Evolutionary conservation across 2,113 vertebrate species (phyloP), one percentile per base, ranked within the genome.

Genomic region (Podarcis cretensis): DNA sequence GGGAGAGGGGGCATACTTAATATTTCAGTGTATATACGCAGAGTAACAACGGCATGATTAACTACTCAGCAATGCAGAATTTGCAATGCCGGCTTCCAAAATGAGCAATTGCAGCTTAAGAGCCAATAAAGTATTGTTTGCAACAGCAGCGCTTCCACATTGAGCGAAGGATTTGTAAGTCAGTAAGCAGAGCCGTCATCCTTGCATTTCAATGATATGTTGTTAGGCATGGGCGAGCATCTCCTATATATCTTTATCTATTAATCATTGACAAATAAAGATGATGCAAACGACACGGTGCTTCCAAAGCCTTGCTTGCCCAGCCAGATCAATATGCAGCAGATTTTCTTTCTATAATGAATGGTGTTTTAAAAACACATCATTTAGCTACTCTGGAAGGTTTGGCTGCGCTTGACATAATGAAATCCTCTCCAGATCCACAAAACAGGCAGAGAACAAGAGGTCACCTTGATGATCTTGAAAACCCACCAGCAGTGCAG

Each of bases 341-440:
- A 27, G 6, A n/a, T 32, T 63, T 79, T n/a, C 12, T n/a, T 79
- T 79, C 48, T 32, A 63, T 63, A 81, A 82, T 32, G 79, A 48
- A 83, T 48, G 43, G 84, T 40, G 86, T 21, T 9, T 21, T 54
- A 32, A 63, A 23, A 80, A 10, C 3, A 88, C 76, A 5, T 73
- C 74, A 66, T 27, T 32, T 84, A 30, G 74, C 54, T 25, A 3
- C 37, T 37, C 6, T 54, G 76, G 74, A 68, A 21, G 83, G 89
- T 83, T n/a, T 73, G 79, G 82, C 48, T 83, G 66, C 63, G 35
- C 21, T 91, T 89, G 76, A 83, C 14, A n/a, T 23, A 14, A 37
- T 6, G 37, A 73, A 88, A 54, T 79, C 74, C 71, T 7, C 18
- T 3, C 32, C 6, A 43, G 25, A 76, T 3, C 80, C 4, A 5